Conservation (phyloP, 35 echinoderm and acorn worm genomes). For the Holothuria glaberrima region DNA sequence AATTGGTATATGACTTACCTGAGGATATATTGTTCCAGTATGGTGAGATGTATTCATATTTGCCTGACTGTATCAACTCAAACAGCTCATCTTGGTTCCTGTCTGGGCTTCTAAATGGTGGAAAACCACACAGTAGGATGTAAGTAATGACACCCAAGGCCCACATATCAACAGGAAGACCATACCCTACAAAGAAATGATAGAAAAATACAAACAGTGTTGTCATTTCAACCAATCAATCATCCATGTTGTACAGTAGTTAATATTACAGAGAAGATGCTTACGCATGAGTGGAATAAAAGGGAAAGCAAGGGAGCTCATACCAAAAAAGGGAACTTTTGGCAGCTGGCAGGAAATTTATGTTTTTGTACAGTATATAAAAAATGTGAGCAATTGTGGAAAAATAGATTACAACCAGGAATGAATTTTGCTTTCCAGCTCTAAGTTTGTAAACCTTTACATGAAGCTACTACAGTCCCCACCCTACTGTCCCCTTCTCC, state of each 20-base stretch:
- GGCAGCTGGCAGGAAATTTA: too few species aligned
- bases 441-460: too few species aligned
- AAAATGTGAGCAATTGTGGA: too few species aligned
- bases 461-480: too few species aligned
- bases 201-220: background rate
- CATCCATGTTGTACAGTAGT: background rate
- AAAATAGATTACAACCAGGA: too few species aligned
- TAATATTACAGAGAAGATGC: too few species aligned
- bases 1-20: conserved; percentile 52
- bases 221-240: background rate
- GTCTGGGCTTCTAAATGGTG: conserved; percentile 89
- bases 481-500: too few species aligned
- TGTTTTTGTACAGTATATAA: too few species aligned
- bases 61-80: conserved; percentile 91
- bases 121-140: conserved; percentile 96
- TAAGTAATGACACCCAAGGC: conserved; percentile 95
- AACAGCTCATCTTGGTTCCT: conserved; percentile 95
- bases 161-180: conserved; percentile 97
- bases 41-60: conserved; percentile 87
- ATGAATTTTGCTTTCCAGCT: too few species aligned
- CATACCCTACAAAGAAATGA: conserved; percentile 75
- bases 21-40: conserved; percentile 97
- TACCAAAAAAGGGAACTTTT: too few species aligned
- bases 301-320: too few species aligned
- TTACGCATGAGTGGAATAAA: too few species aligned